Base-by-base conservation (phyloP, 2,888 invertebrate species). In the Portevinia maculata region DNA sequence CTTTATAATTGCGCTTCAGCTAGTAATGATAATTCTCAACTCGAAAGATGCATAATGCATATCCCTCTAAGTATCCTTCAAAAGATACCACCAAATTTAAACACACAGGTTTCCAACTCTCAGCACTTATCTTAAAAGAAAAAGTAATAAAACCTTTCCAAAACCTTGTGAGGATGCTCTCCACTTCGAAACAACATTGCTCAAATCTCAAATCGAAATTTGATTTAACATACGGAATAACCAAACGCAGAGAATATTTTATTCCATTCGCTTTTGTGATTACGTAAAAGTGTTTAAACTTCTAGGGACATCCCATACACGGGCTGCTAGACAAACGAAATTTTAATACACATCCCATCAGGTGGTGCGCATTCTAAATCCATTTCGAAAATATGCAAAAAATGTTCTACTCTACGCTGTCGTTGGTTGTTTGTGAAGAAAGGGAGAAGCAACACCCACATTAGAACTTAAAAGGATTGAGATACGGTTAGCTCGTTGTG, bases 351-450 rank as follows among this genome's bases (percentile, higher is more conserved):
- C 65, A 83, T 67, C 65, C 62, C 71, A 44, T 39, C 78, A 83
- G 78, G 71, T 83, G 78, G 78, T 55, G 60, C 53, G 57, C 70
- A 76, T 76, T 60, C 62, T 59, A 71, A 60, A 76, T 83, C 83
- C 62, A 65, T 76, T 76, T 83, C 46, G 65, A 32, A 67, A 62
- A 73, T 70, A 76, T 83, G 83, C 83, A 76, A 78, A 76, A 83
- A 17, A 52, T 59, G 24, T 21, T 46, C 19, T 28, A 15, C 44
- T 30, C 19, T 28, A 13, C 37, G 11, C 13, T 53, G 41, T 37
- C 55, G 69, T 30, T 70, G 44, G 39, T 64, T 71, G 60, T 67
- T 60, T 73, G 53, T 50, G 59, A n/a, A n/a, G n/a, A n/a, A n/a
- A 11, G 46, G 21, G 48, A 50, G 1, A 34, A 7, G 4, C 28